Evolutionary conservation across 2,113 vertebrate species (phyloP).

Genomic region (Papio anubis): DNA sequence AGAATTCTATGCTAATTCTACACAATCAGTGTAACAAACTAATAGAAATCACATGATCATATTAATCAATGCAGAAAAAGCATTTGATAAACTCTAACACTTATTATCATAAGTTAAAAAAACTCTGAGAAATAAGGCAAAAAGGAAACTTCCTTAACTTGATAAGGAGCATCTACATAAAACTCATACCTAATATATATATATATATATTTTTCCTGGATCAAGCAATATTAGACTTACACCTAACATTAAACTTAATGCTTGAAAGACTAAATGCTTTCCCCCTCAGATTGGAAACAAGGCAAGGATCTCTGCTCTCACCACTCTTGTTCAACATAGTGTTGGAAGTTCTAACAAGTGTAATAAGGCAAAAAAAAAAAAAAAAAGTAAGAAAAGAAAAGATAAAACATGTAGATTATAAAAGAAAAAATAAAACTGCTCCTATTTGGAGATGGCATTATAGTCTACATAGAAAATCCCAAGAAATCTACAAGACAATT

Average conservation of each 20-base stretch:
- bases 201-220: too few species aligned
- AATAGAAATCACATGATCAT: slow-evolving; percentile 31
- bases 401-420: not conserved
- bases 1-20: slow-evolving; percentile 18
- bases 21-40: not conserved
- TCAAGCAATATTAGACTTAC: not conserved
- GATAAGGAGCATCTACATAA: not conserved
- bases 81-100: not conserved
- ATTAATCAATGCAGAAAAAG: slow-evolving; percentile 36
- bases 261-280: not conserved
- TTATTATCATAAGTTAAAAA: not conserved
- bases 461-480: not conserved
- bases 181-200: not conserved
- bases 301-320: not conserved
- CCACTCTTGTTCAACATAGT: not conserved
- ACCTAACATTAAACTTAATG: not conserved
- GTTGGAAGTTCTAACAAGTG: not conserved
- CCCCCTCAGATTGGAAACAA: not conserved
- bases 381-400: not conserved
- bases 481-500: slow-evolving; percentile 26
- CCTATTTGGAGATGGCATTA: not conserved
- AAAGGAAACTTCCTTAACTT: slow-evolving; percentile 22
- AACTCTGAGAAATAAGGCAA: slow-evolving; percentile 22
- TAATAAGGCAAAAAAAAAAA: not conserved
- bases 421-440: slow-evolving; percentile 12